phyloP scores from a whole-genome alignment of 2,797 vertebrate genomes.

The Decapterus maruadsi region DNA sequence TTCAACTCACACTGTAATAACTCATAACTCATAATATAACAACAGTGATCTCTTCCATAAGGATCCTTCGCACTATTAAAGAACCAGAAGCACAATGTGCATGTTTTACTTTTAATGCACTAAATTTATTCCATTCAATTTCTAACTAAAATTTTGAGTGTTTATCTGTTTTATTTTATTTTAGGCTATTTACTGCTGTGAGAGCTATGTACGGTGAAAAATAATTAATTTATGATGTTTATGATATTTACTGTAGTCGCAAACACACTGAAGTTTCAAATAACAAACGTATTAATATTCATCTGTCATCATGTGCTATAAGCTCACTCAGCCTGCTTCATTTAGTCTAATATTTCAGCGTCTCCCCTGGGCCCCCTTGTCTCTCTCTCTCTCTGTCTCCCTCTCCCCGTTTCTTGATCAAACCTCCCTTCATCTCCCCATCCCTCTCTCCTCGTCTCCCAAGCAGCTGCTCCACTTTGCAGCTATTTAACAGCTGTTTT shows the following conservation, averaged over 20 bases:
- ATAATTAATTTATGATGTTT: neutral
- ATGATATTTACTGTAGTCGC: neutral
- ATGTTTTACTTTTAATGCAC: neutral
- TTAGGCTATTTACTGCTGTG: too few relatives aligned
- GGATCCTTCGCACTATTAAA: neutral
- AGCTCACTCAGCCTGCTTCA: slow-evolving; percentile 64
- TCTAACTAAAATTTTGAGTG: neutral
- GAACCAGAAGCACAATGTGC: neutral
- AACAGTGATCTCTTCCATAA: neutral
- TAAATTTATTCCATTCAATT: too few relatives aligned
- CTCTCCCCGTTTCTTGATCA: slow-evolving; percentile 56
- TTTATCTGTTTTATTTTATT: neutral
- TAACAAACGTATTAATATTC: slow-evolving; percentile 45
- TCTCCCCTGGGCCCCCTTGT: slow-evolving; percentile 64
- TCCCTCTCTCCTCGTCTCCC: slow-evolving; percentile 66
- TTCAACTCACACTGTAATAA: slow-evolving; percentile 1
- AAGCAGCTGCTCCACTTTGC: slow-evolving; percentile 82
- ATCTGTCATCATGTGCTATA: slow-evolving; percentile 55
- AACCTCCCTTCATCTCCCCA: slow-evolving; percentile 69
- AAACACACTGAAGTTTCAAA: slow-evolving; percentile 26
- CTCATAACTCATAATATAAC: neutral
- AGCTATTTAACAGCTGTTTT: slow-evolving; percentile 85
- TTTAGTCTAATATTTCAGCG: slow-evolving; percentile 74
- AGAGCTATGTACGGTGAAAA: neutral
- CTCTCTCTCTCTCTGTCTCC: slow-evolving; percentile 22